Percentiles rank a stretch among this genome's conserved stretches.
Conservation (phyloP, 2,797 vertebrate genomes). For the Apodemus agrarius region DNA sequence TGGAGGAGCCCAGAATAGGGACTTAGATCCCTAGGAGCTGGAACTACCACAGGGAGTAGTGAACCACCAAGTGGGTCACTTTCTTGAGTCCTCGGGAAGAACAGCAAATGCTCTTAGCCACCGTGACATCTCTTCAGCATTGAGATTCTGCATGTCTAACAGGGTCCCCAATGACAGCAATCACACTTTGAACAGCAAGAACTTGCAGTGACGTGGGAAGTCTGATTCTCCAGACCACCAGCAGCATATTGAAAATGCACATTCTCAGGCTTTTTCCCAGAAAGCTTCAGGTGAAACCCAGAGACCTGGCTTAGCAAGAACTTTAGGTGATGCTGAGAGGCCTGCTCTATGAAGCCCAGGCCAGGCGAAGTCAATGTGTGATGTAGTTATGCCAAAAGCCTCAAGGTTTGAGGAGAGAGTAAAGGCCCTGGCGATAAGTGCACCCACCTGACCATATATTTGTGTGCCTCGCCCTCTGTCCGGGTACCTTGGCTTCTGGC, state of each 20-base stretch:
- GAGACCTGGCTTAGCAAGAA: neutral
- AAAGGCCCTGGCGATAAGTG: neutral
- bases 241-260: neutral
- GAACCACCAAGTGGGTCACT: too few relatives aligned
- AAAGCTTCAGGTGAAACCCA: neutral
- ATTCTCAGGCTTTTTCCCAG: neutral
- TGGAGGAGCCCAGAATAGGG: neutral
- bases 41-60: too few relatives aligned
- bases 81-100: neutral
- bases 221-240: neutral
- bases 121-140: neutral
- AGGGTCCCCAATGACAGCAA: neutral
- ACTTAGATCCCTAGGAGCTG: neutral
- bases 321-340: neutral
- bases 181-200: neutral
- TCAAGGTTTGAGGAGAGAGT: neutral
- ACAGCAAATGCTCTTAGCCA: neutral
- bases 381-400: neutral
- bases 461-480: neutral
- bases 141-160: neutral
- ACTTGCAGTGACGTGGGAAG: neutral
- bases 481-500: neutral
- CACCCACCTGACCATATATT: fast-evolving
- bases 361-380: neutral
- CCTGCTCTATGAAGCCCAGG: neutral